phyloP scores from a whole-genome alignment of 2,797 vertebrate genomes.

The Philypnodon macrostomus region DNA sequence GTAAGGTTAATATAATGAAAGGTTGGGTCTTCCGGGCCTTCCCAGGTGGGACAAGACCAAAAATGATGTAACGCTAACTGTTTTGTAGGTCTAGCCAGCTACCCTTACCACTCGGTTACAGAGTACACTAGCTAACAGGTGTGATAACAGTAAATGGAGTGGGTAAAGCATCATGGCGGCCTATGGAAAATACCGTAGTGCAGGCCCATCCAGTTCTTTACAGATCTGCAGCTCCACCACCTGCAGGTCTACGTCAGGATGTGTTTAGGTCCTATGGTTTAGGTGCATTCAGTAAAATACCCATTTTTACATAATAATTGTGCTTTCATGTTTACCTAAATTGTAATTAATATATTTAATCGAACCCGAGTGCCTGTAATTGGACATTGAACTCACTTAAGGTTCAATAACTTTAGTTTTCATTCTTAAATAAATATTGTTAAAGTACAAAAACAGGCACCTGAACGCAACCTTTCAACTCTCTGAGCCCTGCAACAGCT shows the following conservation, averaged over 20 bases:
- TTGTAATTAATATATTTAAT: too few relatives aligned
- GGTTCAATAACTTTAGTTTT: too few relatives aligned
- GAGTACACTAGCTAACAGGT: background rate
- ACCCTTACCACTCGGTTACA: conserved; percentile 16
- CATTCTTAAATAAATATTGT: too few relatives aligned
- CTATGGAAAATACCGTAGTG: accelerated
- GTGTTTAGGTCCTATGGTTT: too few relatives aligned
- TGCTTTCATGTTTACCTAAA: too few relatives aligned
- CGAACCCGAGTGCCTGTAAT: too few relatives aligned
- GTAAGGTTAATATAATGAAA: background rate
- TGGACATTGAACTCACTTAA: too few relatives aligned
- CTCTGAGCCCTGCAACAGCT: too few relatives aligned
- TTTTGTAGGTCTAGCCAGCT: conserved; percentile 51
- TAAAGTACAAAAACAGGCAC: too few relatives aligned
- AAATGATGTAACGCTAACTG: conserved; percentile 64
- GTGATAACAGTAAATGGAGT: background rate
- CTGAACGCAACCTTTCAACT: too few relatives aligned
- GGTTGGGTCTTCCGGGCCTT: conserved; percentile 15
- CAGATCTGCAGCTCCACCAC: conserved; percentile 38
- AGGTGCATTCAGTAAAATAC: accelerated
- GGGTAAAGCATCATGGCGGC: conserved; percentile 35
- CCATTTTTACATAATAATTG: background rate
- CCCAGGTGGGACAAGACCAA: conserved; percentile 46
- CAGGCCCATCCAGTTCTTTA: conserved; percentile 22
- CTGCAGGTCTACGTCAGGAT: conserved; percentile 6